Conservation (phyloP, 2,888 invertebrate species). For the Noctuana brunneofusca region DNA sequence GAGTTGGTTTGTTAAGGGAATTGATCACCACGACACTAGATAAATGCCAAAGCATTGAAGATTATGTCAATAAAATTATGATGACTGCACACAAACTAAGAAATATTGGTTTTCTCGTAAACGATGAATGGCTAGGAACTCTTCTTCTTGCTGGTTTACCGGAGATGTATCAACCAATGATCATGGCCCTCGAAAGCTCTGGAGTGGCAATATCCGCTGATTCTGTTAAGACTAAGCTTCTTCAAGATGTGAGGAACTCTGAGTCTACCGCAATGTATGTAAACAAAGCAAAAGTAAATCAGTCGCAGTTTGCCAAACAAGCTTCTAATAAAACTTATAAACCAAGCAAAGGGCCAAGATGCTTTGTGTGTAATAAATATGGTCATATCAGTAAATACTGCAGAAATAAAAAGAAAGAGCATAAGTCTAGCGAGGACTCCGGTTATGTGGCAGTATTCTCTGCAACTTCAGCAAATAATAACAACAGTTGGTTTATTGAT, state of each 20-base stretch:
- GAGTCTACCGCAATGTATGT: background rate
- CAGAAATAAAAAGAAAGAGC: background rate
- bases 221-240: slow-evolving; percentile 8
- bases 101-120: background rate
- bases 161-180: slow-evolving; percentile 1
- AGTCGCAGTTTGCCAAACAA: background rate
- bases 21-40: background rate
- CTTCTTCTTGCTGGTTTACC: background rate
- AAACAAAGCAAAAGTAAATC: background rate
- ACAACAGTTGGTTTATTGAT: background rate
- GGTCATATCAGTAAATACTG: background rate
- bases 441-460: background rate
- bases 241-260: slow-evolving; percentile 6
- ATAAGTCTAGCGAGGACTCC: background rate
- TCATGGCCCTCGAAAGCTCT: slow-evolving; percentile 2
- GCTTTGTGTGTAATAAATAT: slow-evolving; percentile 1
- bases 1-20: background rate
- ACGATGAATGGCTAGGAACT: slow-evolving; percentile 1
- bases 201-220: background rate
- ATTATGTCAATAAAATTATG: slow-evolving; percentile 3
- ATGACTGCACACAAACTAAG: background rate
- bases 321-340: background rate
- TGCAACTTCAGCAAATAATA: background rate
- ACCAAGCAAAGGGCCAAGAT: background rate
- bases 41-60: background rate